These are phyloP conservation scores for Sarcophaga carnaria DNA, from an alignment of 2,888 invertebrate species.

Conservation along the genomic window DNA sequence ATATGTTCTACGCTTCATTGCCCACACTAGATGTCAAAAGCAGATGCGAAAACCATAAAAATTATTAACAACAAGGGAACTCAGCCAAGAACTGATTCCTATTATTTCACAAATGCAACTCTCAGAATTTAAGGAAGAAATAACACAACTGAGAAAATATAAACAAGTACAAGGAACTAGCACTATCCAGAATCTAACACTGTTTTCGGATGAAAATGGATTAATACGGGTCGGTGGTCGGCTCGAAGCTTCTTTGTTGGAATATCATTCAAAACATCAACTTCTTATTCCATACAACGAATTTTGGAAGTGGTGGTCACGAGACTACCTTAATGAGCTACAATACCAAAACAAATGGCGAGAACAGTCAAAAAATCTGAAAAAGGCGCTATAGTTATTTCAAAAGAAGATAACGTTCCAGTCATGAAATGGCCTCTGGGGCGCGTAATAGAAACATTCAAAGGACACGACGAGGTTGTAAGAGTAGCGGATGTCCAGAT, in stretches of 20 bases:
- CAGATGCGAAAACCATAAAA: too few species aligned
- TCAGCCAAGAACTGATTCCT: too few species aligned
- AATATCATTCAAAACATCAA: neutral
- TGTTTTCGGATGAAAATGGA: neutral
- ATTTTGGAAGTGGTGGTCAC: too few species aligned
- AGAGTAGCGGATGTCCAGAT: neutral
- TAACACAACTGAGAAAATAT: too few species aligned
- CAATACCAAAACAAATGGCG: neutral
- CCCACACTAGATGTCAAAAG: too few species aligned
- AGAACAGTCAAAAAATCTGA: too few species aligned
- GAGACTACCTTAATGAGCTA: neutral
- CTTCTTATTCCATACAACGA: neutral
- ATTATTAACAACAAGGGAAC: too few species aligned
- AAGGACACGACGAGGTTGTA: conserved; percentile 2
- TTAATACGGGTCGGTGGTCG: conserved; percentile 70
- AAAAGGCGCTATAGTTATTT: too few species aligned
- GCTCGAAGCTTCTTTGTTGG: conserved; percentile 43
- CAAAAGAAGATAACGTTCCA: neutral
- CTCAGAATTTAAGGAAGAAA: too few species aligned
- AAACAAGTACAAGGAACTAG: neutral
- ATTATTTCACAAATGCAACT: too few species aligned
- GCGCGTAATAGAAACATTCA: neutral
- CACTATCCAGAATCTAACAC: neutral
- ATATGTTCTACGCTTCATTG: too few species aligned
- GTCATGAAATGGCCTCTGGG: too few species aligned